Evolutionary conservation across 2,888 invertebrate species (phyloP), one percentile per base, ranked within the genome.

Genomic region (Xanthorhoe designata): DNA sequence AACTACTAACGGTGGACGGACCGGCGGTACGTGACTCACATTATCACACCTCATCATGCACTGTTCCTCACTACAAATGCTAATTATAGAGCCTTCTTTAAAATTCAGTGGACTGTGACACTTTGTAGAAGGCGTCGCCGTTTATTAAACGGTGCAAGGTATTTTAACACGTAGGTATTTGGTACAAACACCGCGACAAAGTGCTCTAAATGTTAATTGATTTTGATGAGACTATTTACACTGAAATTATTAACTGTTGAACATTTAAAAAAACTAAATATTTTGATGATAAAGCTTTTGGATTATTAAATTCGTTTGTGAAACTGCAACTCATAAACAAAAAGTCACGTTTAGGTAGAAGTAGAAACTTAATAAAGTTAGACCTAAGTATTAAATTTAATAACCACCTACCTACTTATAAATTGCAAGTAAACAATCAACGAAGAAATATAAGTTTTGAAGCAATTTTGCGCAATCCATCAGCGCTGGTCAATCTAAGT

Each of bases 1-100:
- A 88, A 89, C 84, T 81, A 81, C 85, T 90, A 91, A 89, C 90
- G 88, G 91, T 86, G 61, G 51, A 24, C 59, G 2, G 24, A 4
- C n/a, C 45, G 60, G 17, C 50, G 52, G 61, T 62, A 88, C 89
- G 90, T 89, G 90, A 83, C 72, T 74, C 66, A 72, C 65, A 74
- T 74, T 70, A 67, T 64, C 61, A 61, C 55, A 51, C 63, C 60
- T 57, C 66, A 68, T 66, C 62, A 58, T 57, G 55, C 1, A 50
- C 54, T 61, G 38, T 50, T 51, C 45, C 54, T 66, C 61, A 63
- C 67, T 70, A 35, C 63, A 70, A 77, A 75, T 66, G 70, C 73
- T 72, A 68, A 75, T 75, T 74, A 75, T 76, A 74, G 42, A 78
- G 70, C 72, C 70, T 64, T 76, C 57, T 75, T 70, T 67, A 71